Evolutionary conservation across 1,140 invertebrate genomes (phyloP), one percentile per base, ranked within the genome.

Genomic region (Bombus breviceps): DNA sequence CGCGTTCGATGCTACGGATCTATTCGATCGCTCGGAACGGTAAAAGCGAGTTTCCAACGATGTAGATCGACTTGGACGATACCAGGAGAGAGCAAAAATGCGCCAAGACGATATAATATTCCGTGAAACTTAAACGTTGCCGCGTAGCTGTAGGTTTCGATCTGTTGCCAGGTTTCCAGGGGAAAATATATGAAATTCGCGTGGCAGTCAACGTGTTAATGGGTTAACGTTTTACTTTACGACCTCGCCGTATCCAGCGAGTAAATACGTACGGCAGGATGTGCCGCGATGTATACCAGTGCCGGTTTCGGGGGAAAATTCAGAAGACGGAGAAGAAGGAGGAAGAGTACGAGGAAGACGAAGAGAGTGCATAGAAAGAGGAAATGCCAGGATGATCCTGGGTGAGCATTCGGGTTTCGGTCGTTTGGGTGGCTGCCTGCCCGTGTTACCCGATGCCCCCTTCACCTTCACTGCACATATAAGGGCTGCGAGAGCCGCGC

Each of bases 381-480:
- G 69, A 79, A 81, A 81, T 74, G 64, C 32, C 83, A 57, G 83
- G 69, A 57, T 83, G 79, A 88, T 79, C 66, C 86, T 77, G 88
- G 86, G 64, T 82, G 92, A 93, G 93, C 90, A 91, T 91, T 91
- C 87, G 81, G 90, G 90, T 91, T 91, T 91, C 90, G 87, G 87
- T 90, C 90, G 90, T 91, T 91, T 90, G 88, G 88, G 83, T 91
- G 90, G 89, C 87, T 91, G 90, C 85, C 90, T 91, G 90, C 89
- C 90, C 90, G 90, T 90, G 94, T 94, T 94, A 95, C 93, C 92
- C 93, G 85, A 95, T 94, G 94, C 94, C 93, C 93, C 93, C 89
- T 91, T 91, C 90, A 91, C 90, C 90, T 91, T 90, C 89, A 87
- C 84, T 91, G 89, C 90, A 91, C 89, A 90, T 90, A 93, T 94